phyloP scores from a whole-genome alignment of 2,113 vertebrate genomes.

The Platycercus adscitus region DNA sequence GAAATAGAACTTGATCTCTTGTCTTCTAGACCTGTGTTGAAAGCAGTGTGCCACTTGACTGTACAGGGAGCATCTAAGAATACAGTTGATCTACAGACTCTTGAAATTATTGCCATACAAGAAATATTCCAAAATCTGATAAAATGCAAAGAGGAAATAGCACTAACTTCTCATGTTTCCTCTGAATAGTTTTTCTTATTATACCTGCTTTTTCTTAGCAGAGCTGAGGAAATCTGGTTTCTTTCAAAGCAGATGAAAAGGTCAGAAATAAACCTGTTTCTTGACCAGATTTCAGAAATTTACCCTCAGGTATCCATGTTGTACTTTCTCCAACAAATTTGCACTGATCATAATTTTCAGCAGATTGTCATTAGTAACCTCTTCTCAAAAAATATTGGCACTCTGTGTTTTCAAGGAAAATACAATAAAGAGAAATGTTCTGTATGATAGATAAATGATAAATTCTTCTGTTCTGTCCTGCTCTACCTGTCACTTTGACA shows the following conservation, averaged over 20 bases:
- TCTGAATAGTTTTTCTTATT: background rate
- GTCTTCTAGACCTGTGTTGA: background rate
- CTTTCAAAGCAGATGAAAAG: background rate
- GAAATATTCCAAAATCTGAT: background rate
- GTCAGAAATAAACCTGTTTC: background rate
- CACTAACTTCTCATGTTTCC: background rate
- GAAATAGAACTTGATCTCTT: background rate
- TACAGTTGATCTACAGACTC: background rate
- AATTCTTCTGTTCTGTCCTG: background rate
- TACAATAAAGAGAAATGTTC: background rate
- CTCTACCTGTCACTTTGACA: background rate
- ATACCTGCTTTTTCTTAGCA: background rate
- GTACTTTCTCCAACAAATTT: background rate
- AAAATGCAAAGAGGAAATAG: background rate
- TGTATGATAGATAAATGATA: background rate
- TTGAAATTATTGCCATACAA: background rate
- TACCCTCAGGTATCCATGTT: background rate
- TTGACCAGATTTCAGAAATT: background rate
- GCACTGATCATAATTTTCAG: background rate
- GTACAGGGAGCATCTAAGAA: background rate
- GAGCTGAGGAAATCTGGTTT: background rate
- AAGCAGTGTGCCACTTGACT: background rate
- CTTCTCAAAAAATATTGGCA: background rate
- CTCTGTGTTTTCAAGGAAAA: background rate
- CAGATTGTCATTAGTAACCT: background rate